Evolutionary conservation across 2,888 invertebrate species (phyloP).

Genomic region (Yponomeuta plumbellus): DNA sequence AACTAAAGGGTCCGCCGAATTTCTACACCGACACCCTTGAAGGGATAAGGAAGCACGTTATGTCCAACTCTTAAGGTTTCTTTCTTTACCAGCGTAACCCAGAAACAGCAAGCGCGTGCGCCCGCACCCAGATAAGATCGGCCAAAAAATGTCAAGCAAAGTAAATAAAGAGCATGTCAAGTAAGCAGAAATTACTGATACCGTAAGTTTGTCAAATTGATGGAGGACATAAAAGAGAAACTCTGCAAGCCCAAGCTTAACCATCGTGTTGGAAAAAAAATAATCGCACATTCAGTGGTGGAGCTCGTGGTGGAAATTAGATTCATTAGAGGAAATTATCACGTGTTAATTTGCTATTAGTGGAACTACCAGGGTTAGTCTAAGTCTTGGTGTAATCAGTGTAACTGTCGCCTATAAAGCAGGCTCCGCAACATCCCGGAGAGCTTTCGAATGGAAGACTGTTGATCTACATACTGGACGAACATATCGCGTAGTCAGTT

Average conservation of each 20-base stretch:
- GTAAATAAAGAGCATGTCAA: constrained; percentile 11
- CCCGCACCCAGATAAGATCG: constrained; percentile 7
- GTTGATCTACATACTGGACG: constrained; percentile 43
- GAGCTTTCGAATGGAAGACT: constrained; percentile 45
- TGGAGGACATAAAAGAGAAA: constrained; percentile 11
- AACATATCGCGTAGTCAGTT: constrained; percentile 27
- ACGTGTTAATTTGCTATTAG: constrained; percentile 18
- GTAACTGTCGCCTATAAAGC: constrained; percentile 50
- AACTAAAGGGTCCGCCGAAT: too few relatives aligned
- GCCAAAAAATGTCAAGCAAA: constrained; percentile 3
- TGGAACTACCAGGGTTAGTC: constrained; percentile 14
- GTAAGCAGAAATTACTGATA: background rate
- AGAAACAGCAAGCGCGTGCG: background rate
- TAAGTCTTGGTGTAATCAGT: constrained; percentile 52
- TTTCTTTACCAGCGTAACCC: too few relatives aligned
- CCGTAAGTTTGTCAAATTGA: constrained; percentile 10
- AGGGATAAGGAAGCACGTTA: too few relatives aligned
- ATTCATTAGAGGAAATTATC: constrained; percentile 10
- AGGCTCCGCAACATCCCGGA: constrained; percentile 33
- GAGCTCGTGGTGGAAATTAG: background rate
- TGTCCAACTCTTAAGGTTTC: too few relatives aligned
- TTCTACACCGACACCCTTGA: too few relatives aligned
- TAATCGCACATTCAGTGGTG: background rate
- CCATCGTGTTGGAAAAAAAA: background rate
- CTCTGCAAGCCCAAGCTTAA: background rate